These are phyloP conservation scores for Podotricha telesiphe DNA, from an alignment of 2,888 invertebrate species.

Conservation along the genomic window DNA sequence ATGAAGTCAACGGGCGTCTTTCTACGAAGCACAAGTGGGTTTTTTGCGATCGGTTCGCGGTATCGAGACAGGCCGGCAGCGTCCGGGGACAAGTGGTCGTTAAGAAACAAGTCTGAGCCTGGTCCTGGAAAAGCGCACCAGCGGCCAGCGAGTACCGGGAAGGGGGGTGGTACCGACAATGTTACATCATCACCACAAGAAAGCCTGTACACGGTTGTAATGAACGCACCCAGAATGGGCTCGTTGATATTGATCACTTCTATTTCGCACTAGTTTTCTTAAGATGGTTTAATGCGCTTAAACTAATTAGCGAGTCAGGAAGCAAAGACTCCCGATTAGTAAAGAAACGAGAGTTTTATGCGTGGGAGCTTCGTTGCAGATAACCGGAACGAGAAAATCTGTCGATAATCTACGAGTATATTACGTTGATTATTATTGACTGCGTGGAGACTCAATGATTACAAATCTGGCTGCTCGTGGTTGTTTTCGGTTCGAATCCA, in stretches of 20 bases:
- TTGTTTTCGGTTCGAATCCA: too few relatives aligned
- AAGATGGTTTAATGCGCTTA: slow-evolving; percentile 13
- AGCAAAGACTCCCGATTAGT: background rate
- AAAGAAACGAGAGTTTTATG: slow-evolving; percentile 10
- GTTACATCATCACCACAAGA: background rate
- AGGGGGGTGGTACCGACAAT: background rate
- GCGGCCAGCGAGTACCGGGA: slow-evolving; percentile 29
- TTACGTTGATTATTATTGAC: background rate
- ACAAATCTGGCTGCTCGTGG: too few relatives aligned
- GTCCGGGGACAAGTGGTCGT: slow-evolving; percentile 32
- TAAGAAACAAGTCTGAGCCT: slow-evolving; percentile 37
- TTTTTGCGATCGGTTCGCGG: slow-evolving; percentile 54
- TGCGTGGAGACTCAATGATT: background rate
- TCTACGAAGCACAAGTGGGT: slow-evolving; percentile 48
- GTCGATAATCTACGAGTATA: background rate
- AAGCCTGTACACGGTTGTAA: background rate
- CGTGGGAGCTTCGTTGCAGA: slow-evolving; percentile 7
- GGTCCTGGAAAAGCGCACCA: slow-evolving; percentile 33
- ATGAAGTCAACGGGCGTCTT: slow-evolving; percentile 42
- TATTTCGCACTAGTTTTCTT: slow-evolving; percentile 16
- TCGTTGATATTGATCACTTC: background rate
- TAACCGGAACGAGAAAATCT: background rate
- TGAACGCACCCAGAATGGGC: slow-evolving; percentile 7
- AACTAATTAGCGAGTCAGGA: slow-evolving; percentile 25
- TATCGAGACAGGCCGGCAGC: slow-evolving; percentile 35